Base-by-base conservation (phyloP, 2,797 vertebrate species). In the Adelosebastes latens region DNA sequence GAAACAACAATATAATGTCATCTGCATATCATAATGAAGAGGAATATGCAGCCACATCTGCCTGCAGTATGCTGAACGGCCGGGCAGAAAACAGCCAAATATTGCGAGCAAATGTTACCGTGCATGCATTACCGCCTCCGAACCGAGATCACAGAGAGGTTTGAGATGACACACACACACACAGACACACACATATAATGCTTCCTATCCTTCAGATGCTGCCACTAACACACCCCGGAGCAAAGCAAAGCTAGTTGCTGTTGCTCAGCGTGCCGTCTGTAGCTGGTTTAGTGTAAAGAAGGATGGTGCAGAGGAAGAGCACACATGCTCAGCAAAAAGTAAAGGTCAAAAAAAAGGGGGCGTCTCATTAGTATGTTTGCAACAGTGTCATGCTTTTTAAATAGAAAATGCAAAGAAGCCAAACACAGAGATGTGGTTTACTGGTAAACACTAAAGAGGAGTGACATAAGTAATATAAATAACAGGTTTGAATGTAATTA, bases 31-130 rank as follows among this genome's bases (percentile, higher is more conserved):
- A 64, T 87, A 88, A 89, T 85, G 81, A 88, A 36, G 46, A 69
- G 29, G 53, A 86, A 89, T 89, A 88, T 87, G 83, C 81, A 85
- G 42, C 36, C 61, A 77, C 90, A 90, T 86, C 89, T 93, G 93
- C 68, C 80, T 63, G 32, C 78, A 80, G 61, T 53, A 63, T 78
- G 81, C 60, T 39, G 29, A 62, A 39, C 4, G 6, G 68, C 58
- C 9, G 18, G 4, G 68, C 20, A 64, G 55, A 58, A 68, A 77
- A 53, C 42, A 56, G 55, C 31, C n/a, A 59, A 76, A 81, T 62
- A 49, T 8, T 66, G 66, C 8, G 1, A 74, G 42, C 64, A 65
- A 72, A 79, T 83, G 62, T 56, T 66, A 31, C 46, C 27, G 8
- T 8, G 42, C 67, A 64, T 71, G 22, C 25, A 67, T 63, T 77